Evolutionary conservation across 2,113 vertebrate genomes (phyloP).

Genomic region (Channa argus): DNA sequence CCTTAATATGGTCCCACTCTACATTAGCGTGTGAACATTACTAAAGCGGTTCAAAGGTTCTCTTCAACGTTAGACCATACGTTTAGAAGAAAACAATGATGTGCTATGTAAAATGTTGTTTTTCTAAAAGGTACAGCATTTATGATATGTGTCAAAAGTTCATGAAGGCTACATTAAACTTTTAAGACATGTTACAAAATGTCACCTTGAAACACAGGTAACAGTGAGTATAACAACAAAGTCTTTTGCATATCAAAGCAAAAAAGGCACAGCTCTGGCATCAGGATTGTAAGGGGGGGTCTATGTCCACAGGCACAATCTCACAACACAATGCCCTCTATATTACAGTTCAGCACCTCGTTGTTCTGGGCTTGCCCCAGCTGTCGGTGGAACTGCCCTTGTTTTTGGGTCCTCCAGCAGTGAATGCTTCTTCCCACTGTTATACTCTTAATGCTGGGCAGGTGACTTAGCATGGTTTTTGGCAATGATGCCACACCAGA

Average conservation of each 20-base stretch:
- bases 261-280: constrained; percentile 64
- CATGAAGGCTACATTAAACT: constrained; percentile 26
- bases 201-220: constrained; percentile 6
- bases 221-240: constrained; percentile 31
- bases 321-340: constrained; percentile 72
- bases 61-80: neutral
- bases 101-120: neutral
- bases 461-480: constrained; percentile 82
- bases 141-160: constrained; percentile 3
- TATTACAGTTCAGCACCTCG: constrained; percentile 87
- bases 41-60: constrained; percentile 1
- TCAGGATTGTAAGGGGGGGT: constrained; percentile 3
- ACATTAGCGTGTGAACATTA: neutral
- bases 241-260: constrained; percentile 56
- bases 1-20: constrained; percentile 31
- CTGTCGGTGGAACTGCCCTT: constrained; percentile 90
- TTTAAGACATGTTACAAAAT: constrained; percentile 28
- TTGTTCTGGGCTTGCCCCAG: constrained; percentile 85
- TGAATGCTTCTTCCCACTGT: constrained; percentile 82
- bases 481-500: constrained; percentile 85
- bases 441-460: constrained; percentile 91
- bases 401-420: constrained; percentile 91
- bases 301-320: constrained; percentile 4
- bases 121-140: constrained; percentile 18
- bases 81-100: neutral